phyloP scores from a whole-genome alignment of 2,113 vertebrate genomes.

The Dryoscopus gambensis region DNA sequence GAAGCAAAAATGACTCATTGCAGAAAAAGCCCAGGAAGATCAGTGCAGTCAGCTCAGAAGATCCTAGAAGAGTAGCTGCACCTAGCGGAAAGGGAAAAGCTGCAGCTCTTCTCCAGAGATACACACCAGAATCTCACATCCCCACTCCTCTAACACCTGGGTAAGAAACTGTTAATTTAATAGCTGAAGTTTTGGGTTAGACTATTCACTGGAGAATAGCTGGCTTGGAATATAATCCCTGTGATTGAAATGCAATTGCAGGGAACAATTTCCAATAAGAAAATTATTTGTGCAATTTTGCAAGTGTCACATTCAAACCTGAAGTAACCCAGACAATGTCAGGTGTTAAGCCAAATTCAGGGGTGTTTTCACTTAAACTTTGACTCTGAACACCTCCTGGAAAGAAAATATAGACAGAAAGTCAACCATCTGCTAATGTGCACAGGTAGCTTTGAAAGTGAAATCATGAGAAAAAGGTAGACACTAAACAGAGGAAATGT shows the following conservation, averaged over 20 bases:
- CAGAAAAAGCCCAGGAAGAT: background rate
- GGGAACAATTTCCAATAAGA: background rate
- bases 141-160: background rate
- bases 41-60: background rate
- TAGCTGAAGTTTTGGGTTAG: background rate
- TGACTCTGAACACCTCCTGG: background rate
- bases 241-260: background rate
- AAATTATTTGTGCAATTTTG: background rate
- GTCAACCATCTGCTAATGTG: background rate
- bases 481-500: background rate
- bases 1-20: background rate
- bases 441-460: background rate
- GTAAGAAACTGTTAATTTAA: background rate
- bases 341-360: background rate
- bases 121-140: background rate
- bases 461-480: slow-evolving; percentile 1
- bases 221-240: background rate
- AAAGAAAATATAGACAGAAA: background rate
- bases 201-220: background rate
- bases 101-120: background rate
- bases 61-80: background rate
- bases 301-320: background rate
- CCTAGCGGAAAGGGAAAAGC: background rate
- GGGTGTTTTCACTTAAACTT: slow-evolving; percentile 1
- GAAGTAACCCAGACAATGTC: background rate